Evolutionary conservation across 2,797 vertebrate genomes (phyloP), one percentile per base, ranked within the genome.

Genomic region (Premnoplex brunnescens): DNA sequence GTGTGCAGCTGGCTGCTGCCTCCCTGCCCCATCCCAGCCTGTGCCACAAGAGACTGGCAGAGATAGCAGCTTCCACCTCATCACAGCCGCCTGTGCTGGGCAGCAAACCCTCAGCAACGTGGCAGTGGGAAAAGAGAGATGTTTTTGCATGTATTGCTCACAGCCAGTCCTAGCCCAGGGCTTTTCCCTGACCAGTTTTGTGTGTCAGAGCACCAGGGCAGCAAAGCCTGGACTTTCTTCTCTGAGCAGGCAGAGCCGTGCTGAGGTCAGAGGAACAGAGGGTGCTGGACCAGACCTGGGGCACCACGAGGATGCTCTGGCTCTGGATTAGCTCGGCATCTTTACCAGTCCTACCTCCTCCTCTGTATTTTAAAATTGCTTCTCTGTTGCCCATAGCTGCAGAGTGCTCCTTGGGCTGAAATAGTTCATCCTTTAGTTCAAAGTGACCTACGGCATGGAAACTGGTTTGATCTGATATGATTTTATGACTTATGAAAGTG

Each of bases 31-130:
- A 1, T 11, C 32, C 55, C 85, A 30, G 51, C 51, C 69, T 4
- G 7, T 27, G 58, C 81, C 3, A 36, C 52, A 7, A n/a, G 39
- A 7, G 34, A 32, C 17, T 82, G 81, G 32, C 43, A 56, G 30
- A 56, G 28, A 4, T 0, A 0, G n/a, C 0, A 0, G 15, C 17
- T 46, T 37, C 69, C 41, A 68, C 41, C n/a, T 48, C 27, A 2
- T 23, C 51, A 8, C 36, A 56, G 69, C 69, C 54, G 9, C 27
- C 44, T 9, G 10, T 0, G 1, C 62, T 30, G 51, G 46, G 60
- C 81, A 77, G 77, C 44, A 46, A 55, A 12, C 51, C 37, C 22
- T 16, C 41, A 4, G 74, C 2, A 18, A 22, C 2, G 12, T 2
- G 44, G 21, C 41, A 26, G 15, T 16, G 64, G 78, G 46, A 18